Conservation (phyloP, 2,113 vertebrate genomes). For the Paraplagusia blochii region DNA sequence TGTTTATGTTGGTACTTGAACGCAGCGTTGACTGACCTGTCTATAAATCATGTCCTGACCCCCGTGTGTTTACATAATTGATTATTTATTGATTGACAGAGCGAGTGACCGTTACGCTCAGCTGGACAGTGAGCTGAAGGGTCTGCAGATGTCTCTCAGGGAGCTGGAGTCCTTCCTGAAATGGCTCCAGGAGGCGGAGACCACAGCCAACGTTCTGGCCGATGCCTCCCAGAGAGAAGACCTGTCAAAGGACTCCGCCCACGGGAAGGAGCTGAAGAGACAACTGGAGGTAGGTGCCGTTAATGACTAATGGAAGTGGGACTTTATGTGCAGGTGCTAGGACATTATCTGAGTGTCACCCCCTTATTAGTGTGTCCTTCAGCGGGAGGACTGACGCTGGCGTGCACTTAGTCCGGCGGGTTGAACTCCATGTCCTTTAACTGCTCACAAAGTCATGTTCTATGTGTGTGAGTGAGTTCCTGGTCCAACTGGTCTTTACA, state of each 20-base stretch:
- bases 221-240: slow-evolving; percentile 88
- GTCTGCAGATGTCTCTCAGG: slow-evolving; percentile 81
- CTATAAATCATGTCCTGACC: neutral
- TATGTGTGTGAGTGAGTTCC: no score
- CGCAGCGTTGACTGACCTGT: neutral
- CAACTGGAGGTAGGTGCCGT: slow-evolving; percentile 83
- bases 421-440: slow-evolving; percentile 37
- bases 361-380: slow-evolving; percentile 47
- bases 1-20: no score
- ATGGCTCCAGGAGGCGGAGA: slow-evolving; percentile 95
- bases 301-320: neutral
- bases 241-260: slow-evolving; percentile 77
- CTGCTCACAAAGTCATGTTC: slow-evolving; percentile 29
- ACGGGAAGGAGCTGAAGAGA: slow-evolving; percentile 78
- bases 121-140: slow-evolving; percentile 85
- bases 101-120: slow-evolving; percentile 79
- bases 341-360: slow-evolving; percentile 59
- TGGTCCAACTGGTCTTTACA: no score
- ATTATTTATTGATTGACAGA: slow-evolving; percentile 64
- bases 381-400: slow-evolving; percentile 6
- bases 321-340: slow-evolving; percentile 38
- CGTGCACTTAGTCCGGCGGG: slow-evolving; percentile 32
- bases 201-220: slow-evolving; percentile 84
- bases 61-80: neutral
- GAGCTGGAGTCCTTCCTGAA: slow-evolving; percentile 91